phyloP scores from a whole-genome alignment of 2,888 invertebrate species.

The Xanthia icteritia region DNA sequence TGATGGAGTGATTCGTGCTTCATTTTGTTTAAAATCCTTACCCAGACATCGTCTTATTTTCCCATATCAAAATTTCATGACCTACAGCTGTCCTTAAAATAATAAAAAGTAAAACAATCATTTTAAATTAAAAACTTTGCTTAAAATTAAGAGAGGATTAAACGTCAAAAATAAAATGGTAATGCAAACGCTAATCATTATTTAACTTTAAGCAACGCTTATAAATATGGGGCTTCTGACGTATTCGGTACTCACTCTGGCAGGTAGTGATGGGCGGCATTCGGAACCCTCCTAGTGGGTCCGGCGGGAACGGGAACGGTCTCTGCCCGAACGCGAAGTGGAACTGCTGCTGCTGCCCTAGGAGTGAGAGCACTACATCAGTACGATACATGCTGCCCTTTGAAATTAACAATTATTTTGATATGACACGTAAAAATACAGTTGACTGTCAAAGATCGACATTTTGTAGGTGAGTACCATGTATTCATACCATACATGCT shows the following conservation, averaged over 20 bases:
- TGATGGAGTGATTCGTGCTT: background rate
- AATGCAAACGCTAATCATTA: too few relatives aligned
- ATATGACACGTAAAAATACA: background rate
- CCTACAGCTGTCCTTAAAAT: too few relatives aligned
- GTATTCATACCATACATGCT: background rate
- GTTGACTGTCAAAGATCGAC: background rate
- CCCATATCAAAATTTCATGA: background rate
- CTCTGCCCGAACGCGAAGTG: conserved; percentile 97
- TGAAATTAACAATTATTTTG: conserved; percentile 61
- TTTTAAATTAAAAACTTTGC: too few relatives aligned
- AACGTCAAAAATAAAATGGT: too few relatives aligned
- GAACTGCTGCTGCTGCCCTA: conserved; percentile 99
- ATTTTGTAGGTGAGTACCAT: background rate
- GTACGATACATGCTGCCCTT: conserved; percentile 89
- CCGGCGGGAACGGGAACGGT: conserved; percentile 96
- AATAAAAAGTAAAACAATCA: background rate
- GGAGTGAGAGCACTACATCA: conserved; percentile 96
- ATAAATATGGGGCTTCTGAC: background rate
- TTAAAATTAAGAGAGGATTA: too few relatives aligned
- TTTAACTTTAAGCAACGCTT: too few relatives aligned
- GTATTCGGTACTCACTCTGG: conserved; percentile 93
- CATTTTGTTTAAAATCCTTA: background rate
- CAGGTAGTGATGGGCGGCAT: conserved; percentile 97
- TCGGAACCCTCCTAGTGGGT: conserved; percentile 96
- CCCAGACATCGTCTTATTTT: too few relatives aligned